phyloP scores from a whole-genome alignment of 2,113 vertebrate genomes.

The Cavia porcellus region DNA sequence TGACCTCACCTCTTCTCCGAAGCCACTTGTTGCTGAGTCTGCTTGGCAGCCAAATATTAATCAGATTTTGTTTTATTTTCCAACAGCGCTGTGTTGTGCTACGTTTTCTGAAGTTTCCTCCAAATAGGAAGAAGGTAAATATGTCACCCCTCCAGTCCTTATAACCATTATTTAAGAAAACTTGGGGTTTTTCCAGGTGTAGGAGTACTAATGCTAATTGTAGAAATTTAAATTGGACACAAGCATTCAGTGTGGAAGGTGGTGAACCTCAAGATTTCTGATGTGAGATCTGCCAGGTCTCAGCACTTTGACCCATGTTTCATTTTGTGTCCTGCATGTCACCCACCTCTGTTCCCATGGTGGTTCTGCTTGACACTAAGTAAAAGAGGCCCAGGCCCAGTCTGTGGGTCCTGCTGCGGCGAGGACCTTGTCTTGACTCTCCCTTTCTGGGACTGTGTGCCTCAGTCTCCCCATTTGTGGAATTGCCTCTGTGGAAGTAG shows the following conservation, averaged over 20 bases:
- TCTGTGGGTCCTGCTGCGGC: not conserved
- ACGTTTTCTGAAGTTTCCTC: conserved; percentile 95
- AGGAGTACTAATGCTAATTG: conserved; percentile 28
- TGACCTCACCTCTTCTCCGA: not conserved
- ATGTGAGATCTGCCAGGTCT: not conserved
- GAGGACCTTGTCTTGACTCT: not conserved
- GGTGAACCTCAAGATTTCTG: not conserved
- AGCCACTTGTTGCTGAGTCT: not conserved
- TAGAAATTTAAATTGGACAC: conserved; percentile 5
- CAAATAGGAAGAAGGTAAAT: conserved; percentile 91
- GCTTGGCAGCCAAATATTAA: not conserved
- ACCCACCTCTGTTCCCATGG: not conserved
- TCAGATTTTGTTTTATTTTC: conserved; percentile 50
- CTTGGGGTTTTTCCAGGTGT: not conserved
- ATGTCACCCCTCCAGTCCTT: not conserved
- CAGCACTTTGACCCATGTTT: not conserved
- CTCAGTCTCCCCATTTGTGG: not conserved
- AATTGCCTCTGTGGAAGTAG: not conserved
- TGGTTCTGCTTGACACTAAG: not conserved
- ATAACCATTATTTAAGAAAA: conserved; percentile 14
- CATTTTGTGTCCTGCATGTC: not conserved
- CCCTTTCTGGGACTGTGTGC: not conserved
- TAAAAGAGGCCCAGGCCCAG: not conserved
- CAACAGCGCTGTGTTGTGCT: conserved; percentile 94
- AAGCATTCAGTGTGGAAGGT: not conserved